Evolutionary conservation across 2,113 vertebrate species (phyloP), one percentile per base, ranked within the genome.

Genomic region (Apeltes quadracus): DNA sequence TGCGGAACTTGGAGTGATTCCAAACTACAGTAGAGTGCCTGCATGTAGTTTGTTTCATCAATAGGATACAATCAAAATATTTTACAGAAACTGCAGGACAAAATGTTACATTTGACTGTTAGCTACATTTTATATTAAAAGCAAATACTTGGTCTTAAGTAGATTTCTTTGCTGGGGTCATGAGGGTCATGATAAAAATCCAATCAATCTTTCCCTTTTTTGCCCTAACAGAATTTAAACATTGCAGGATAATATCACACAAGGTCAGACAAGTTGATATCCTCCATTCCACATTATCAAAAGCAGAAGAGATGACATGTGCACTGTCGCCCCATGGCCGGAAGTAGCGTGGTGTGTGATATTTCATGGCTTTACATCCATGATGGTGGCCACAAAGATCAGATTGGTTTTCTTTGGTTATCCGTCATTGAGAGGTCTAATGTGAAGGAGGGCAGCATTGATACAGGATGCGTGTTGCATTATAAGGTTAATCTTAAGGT

Each of bases 401-500:
- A n/a, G 27, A 3, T 18, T 54, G 56, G 61, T 69, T 68, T 73
- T 58, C 54, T 65, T 51, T 63, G 62, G 34, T 1, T 71, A 25
- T 65, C 54, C 2, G 44, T 36, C 66, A 81, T 74, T 72, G 71
- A 71, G 70, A 70, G 68, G 61, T 65, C 23, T 61, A 25, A 68
- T 76, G 55, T 68, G 25, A 73, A 55, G 54, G 22, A 56, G 14
- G 39, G 27, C 12, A 7, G 68, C 74, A 74, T 64, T 79, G 82
- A 84, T 80, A 76, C 62, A 65, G 74, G 72, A 70, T 74, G 68
- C 77, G 34, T 43, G 61, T 79, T 73, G 83, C 78, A 80, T 87
- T 85, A 84, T 69, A 54, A 87, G 64, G 76, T 85, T 87, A 89
- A 89, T 89, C 88, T 81, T 62, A 58, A 29, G 76, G 82, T 80